Evolutionary conservation across 1,140 invertebrate genomes (phyloP).

Genomic region (Musca domestica): DNA sequence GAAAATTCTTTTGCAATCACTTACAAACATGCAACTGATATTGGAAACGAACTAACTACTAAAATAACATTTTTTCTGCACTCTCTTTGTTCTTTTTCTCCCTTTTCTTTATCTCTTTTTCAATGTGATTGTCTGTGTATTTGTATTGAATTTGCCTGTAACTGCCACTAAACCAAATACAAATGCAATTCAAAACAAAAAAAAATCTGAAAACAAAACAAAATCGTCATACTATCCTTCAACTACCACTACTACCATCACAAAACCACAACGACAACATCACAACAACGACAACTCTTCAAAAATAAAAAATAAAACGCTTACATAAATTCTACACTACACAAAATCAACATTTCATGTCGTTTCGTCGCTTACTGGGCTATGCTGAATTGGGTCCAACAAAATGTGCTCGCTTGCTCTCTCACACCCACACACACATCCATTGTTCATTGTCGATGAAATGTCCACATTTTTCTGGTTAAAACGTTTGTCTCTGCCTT

Average conservation of each 20-base stretch:
- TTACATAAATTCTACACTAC: neutral
- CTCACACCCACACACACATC: neutral
- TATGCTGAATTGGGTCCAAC: too few species aligned
- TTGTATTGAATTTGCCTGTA: neutral
- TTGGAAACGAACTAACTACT: neutral
- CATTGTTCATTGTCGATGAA: neutral
- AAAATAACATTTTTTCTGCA: conserved; percentile 16
- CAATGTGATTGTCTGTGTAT: neutral
- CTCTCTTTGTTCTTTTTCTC: conserved; percentile 9
- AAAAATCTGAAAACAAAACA: too few species aligned
- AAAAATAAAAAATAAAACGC: neutral
- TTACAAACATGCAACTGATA: neutral
- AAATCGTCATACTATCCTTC: neutral
- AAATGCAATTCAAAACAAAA: too few species aligned
- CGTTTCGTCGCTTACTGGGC: too few species aligned
- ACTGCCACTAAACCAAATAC: too few species aligned
- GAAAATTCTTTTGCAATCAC: too few species aligned
- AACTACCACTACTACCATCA: neutral
- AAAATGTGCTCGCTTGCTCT: too few species aligned
- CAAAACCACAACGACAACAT: conserved; percentile 3
- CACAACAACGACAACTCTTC: neutral
- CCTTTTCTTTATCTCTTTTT: neutral
- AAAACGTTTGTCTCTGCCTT: neutral
- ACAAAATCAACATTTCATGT: neutral
- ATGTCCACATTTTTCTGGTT: neutral